Conservation (phyloP, 2,888 invertebrate species). For the Macroteleia sp. region DNA sequence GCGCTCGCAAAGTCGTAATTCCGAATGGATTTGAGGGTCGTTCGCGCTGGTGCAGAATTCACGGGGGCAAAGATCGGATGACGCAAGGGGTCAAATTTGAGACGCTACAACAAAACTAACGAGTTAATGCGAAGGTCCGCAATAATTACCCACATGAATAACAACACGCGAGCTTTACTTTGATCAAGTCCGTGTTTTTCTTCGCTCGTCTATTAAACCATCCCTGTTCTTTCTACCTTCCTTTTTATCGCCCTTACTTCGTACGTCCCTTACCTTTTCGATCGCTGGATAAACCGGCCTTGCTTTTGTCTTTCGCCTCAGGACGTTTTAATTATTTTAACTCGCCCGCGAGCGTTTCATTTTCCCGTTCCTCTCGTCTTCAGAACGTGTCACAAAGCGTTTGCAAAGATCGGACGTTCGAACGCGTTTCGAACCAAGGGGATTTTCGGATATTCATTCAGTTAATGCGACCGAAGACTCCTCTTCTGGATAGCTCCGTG, state of each 20-base stretch:
- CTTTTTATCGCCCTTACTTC: conserved; percentile 76
- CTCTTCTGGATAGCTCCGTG: neutral
- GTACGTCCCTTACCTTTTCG: conserved; percentile 60
- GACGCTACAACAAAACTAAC: conserved; percentile 69
- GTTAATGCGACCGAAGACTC: conserved; percentile 6
- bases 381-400: conserved; percentile 55
- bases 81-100: conserved; percentile 23
- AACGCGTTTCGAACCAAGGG: conserved; percentile 28
- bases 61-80: conserved; percentile 5
- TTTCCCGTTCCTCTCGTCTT: conserved; percentile 70
- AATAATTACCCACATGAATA: conserved; percentile 84
- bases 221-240: conserved; percentile 66
- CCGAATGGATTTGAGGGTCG: conserved; percentile 15
- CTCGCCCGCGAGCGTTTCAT: conserved; percentile 81
- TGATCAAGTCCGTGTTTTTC: conserved; percentile 84
- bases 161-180: conserved; percentile 82
- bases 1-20: conserved; percentile 37
- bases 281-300: conserved; percentile 76
- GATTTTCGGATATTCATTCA: conserved; percentile 32
- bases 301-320: conserved; percentile 79
- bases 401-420: conserved; percentile 46
- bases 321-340: conserved; percentile 83
- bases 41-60: neutral
- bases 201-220: conserved; percentile 80
- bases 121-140: conserved; percentile 82